These are phyloP conservation scores for Molossus molossus DNA, from an alignment of 2,797 vertebrate genomes.

Conservation along the genomic window DNA sequence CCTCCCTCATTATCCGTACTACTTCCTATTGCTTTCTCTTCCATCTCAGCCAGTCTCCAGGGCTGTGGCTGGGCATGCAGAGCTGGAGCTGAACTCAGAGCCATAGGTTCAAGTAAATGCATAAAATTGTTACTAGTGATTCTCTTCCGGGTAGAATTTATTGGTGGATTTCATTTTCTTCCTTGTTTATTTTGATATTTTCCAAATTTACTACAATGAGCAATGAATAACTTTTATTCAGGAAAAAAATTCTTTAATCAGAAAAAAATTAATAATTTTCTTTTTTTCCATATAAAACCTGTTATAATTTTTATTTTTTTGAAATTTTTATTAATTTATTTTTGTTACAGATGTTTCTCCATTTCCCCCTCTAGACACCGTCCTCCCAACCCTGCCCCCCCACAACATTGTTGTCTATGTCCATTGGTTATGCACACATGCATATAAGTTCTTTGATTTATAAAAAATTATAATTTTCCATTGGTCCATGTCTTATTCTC, in stretches of 20 bases:
- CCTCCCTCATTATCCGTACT: not conserved
- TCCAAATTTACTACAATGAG: conserved; percentile 44
- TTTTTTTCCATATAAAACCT: too few species aligned
- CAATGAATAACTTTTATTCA: conserved; percentile 30
- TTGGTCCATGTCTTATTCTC: not conserved
- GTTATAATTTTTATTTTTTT: too few species aligned
- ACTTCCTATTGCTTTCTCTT: not conserved
- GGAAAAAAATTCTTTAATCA: conserved; percentile 33
- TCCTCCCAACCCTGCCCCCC: too few species aligned
- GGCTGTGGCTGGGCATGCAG: not conserved
- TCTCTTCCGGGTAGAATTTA: conserved; percentile 21
- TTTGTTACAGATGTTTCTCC: too few species aligned
- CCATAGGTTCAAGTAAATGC: conserved; percentile 18
- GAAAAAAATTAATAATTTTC: conserved; percentile 39
- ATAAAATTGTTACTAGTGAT: not conserved
- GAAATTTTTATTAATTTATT: too few species aligned
- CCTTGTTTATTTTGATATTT: conserved; percentile 65
- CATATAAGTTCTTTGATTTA: too few species aligned
- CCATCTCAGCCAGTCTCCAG: not conserved
- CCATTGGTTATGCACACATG: too few species aligned
- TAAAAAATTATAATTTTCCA: not conserved
- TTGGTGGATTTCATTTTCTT: conserved; percentile 45
- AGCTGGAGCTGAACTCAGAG: not conserved
- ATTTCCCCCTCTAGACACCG: too few species aligned
- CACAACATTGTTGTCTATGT: too few species aligned